Evolutionary conservation across 2,888 invertebrate genomes (phyloP).

Genomic region (Lasioglossum vierecki): DNA sequence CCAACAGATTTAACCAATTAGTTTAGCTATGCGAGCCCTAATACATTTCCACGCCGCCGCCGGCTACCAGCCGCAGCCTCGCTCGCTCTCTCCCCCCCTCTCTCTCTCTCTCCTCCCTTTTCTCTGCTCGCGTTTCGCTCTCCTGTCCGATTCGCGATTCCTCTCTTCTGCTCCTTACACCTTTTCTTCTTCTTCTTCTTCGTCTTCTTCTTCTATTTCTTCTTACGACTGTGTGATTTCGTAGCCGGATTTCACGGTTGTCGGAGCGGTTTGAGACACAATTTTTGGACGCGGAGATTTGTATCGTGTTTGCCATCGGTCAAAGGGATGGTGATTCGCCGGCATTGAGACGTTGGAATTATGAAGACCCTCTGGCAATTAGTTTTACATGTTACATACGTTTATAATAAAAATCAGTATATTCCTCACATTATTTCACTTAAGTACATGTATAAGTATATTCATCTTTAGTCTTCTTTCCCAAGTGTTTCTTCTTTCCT

Average conservation of each 20-base stretch:
- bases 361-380: background rate
- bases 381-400: too few species aligned
- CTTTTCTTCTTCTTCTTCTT: background rate
- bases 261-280: background rate
- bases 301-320: background rate
- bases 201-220: background rate
- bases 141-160: background rate
- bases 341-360: background rate
- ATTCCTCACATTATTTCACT: too few species aligned
- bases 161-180: conserved; percentile 17
- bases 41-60: conserved; percentile 81
- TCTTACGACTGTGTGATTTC: background rate
- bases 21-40: conserved; percentile 84
- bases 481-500: background rate
- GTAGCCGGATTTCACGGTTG: background rate
- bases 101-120: conserved; percentile 22
- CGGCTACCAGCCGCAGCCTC: conserved; percentile 71
- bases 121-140: conserved; percentile 15
- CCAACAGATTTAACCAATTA: conserved; percentile 84
- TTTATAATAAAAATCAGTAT: too few species aligned
- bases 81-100: background rate
- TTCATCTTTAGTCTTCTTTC: background rate
- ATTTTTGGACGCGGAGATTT: conserved; percentile 5
- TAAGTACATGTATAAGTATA: background rate
- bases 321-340: background rate